Evolutionary conservation across 2,888 invertebrate genomes (phyloP).

Genomic region (Diaprepes abbreviatus): DNA sequence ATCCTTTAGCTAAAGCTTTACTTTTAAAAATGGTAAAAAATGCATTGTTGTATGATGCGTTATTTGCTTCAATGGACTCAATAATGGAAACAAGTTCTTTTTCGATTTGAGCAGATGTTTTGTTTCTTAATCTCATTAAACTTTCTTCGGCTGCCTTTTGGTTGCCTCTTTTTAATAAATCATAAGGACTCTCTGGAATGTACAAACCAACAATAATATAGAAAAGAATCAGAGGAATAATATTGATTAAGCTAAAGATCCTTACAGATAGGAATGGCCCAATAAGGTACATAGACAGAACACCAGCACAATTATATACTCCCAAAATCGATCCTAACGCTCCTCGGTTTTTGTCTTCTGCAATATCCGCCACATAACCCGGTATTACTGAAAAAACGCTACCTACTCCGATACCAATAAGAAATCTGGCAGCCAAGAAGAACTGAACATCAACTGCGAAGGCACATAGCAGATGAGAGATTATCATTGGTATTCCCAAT

Average conservation of each 20-base stretch:
- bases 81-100: conserved; percentile 53
- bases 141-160: too few species aligned
- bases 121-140: conserved; percentile 72
- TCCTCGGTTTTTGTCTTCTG: conserved; percentile 83
- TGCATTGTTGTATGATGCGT: conserved; percentile 21
- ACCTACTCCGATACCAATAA: conserved; percentile 76
- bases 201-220: conserved; percentile 42
- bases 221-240: conserved; percentile 46
- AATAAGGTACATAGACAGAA: conserved; percentile 76
- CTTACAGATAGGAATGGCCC: too few species aligned
- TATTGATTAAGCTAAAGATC: too few species aligned
- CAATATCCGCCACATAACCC: conserved; percentile 88
- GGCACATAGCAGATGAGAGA: conserved; percentile 67
- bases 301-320: conserved; percentile 71
- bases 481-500: conserved; percentile 74
- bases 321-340: conserved; percentile 71
- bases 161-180: conserved; percentile 41
- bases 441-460: conserved; percentile 41
- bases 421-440: conserved; percentile 70
- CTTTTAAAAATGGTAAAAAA: conserved; percentile 35
- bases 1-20: conserved; percentile 57
- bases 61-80: conserved; percentile 30
- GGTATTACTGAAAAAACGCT: conserved; percentile 80
- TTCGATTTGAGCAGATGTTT: conserved; percentile 29
- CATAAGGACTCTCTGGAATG: conserved; percentile 53